Base-by-base conservation (phyloP, 2,888 invertebrate species). In the Patella ulyssiponensis region DNA sequence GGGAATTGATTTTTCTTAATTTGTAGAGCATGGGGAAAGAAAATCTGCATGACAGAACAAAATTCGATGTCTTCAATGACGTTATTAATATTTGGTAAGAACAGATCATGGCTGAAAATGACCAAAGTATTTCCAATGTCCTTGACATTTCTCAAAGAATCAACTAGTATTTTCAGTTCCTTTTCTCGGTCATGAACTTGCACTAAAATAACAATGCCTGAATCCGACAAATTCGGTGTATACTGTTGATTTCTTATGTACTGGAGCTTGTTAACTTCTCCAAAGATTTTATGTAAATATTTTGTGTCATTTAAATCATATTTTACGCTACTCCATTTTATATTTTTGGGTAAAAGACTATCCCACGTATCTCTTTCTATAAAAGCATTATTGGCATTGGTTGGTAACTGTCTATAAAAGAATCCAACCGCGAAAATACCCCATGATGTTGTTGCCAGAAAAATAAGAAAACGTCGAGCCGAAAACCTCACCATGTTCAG, bases 11-110 rank as follows among this genome's bases (percentile, higher is more conserved):
- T 23, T 9, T 73, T 52, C 56, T 74, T 70, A 51, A 77, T 52
- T 58, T 77, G 77, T 15, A 70, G 73, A 44, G 77, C 20, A 69
- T 69, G 71, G 17, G 77, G 77, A 20, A 71, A 77, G 56, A 77
- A 77, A 17, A 77, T 73, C 23, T 77, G 77, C 20, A 77, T 52
- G 5, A 77, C 74, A n/a, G 77, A 74, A 74, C 73, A 33, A 44
- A 69, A 70, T 27, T 77, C 53, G n/a, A 73, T 73, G 20, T 53
- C 54, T n/a, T 74, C 27, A 23, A 77, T 70, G 27, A 70, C 33
- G 15, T 77, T 3, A 70, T 70, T 15, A 20, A 69, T n/a, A 52
- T 69, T 69, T 53, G 64, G 27, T 27, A 33, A 44, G 33, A 51
- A 20, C 9, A 74, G 15, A 44, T 77, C 77, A 44, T 77, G 77